Conservation (phyloP, 2,113 vertebrate genomes). For the Gasterosteus aculeatus region DNA sequence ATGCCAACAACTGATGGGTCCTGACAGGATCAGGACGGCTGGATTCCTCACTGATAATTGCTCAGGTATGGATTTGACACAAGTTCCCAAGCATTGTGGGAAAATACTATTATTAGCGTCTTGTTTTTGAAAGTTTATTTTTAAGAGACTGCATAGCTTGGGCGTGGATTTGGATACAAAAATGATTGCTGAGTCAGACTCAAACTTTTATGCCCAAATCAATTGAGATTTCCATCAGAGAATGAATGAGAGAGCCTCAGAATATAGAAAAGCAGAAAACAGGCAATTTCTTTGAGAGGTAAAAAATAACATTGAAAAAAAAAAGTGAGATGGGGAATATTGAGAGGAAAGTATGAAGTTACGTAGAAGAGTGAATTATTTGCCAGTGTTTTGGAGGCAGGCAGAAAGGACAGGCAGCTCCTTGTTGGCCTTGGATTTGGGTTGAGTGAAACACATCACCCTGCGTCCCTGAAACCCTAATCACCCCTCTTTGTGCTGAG, state of each 20-base stretch:
- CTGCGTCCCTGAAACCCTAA: slow-evolving; percentile 34
- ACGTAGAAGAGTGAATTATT: slow-evolving; percentile 62
- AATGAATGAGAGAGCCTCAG: slow-evolving; percentile 50
- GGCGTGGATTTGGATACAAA: slow-evolving; percentile 27
- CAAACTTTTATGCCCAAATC: slow-evolving; percentile 60
- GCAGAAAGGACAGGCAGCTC: slow-evolving; percentile 47
- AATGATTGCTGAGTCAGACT: slow-evolving; percentile 60
- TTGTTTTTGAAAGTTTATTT: slow-evolving; percentile 35
- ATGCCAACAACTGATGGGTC: slow-evolving; percentile 65
- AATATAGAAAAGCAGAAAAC: slow-evolving; percentile 52
- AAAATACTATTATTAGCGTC: slow-evolving; percentile 35
- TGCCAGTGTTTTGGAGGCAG: slow-evolving; percentile 58
- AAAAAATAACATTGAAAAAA: slow-evolving; percentile 51
- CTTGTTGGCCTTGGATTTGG: slow-evolving; percentile 58
- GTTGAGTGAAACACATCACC: slow-evolving; percentile 39
- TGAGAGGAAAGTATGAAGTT: slow-evolving; percentile 51
- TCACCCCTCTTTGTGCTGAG: slow-evolving; percentile 31
- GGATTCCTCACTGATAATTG: slow-evolving; percentile 55
- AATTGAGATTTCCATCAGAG: slow-evolving; percentile 67
- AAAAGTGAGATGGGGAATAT: slow-evolving; percentile 13
- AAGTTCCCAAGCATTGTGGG: slow-evolving; percentile 35
- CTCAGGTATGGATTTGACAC: slow-evolving; percentile 37
- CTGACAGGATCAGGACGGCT: slow-evolving; percentile 56
- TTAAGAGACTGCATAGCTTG: slow-evolving; percentile 35
- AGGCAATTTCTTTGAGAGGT: slow-evolving; percentile 42